These are phyloP conservation scores for Spodoptera littoralis DNA, from an alignment of 2,888 invertebrate species.

Conservation along the genomic window DNA sequence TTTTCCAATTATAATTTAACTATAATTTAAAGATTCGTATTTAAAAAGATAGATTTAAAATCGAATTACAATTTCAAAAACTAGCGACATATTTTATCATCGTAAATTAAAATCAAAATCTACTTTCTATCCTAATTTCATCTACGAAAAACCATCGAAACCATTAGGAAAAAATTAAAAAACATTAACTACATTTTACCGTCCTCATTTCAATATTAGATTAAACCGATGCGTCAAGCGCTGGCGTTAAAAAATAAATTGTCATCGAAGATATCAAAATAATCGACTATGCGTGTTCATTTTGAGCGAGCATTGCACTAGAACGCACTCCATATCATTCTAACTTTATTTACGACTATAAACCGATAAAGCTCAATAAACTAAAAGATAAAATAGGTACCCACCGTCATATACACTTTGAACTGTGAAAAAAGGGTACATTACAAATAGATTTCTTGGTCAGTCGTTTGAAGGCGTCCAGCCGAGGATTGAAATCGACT, in stretches of 20 bases:
- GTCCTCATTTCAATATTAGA: slow-evolving; percentile 64
- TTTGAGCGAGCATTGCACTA: slow-evolving; percentile 61
- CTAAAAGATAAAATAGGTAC: slow-evolving; percentile 74
- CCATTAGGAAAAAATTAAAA: slow-evolving; percentile 48
- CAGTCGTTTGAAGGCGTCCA: slow-evolving; percentile 72
- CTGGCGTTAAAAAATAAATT: slow-evolving; percentile 58
- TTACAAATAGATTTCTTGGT: slow-evolving; percentile 64
- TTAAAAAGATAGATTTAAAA: no score
- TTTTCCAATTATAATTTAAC: no score
- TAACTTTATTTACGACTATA: slow-evolving; percentile 75
- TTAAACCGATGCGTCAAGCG: slow-evolving; percentile 57
- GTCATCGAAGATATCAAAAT: slow-evolving; percentile 61
- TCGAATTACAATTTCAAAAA: no score
- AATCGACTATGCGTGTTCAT: slow-evolving; percentile 69
- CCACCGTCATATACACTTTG: slow-evolving; percentile 66
- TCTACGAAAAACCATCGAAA: slow-evolving; percentile 19
- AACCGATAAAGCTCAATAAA: slow-evolving; percentile 79
- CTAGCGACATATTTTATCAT: slow-evolving; percentile 11
- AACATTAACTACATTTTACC: slow-evolving; percentile 53
- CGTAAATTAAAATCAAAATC: slow-evolving; percentile 41
- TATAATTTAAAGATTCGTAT: no score
- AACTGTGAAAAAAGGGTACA: slow-evolving; percentile 61
- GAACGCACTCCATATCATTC: slow-evolving; percentile 64
- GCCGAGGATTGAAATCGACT: slow-evolving; percentile 69
- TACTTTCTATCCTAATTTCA: slow-evolving; percentile 27